Percentiles rank a stretch among this genome's conserved stretches.
Conservation (phyloP, 2,113 vertebrate genomes). For the Etheostoma spectabile region DNA sequence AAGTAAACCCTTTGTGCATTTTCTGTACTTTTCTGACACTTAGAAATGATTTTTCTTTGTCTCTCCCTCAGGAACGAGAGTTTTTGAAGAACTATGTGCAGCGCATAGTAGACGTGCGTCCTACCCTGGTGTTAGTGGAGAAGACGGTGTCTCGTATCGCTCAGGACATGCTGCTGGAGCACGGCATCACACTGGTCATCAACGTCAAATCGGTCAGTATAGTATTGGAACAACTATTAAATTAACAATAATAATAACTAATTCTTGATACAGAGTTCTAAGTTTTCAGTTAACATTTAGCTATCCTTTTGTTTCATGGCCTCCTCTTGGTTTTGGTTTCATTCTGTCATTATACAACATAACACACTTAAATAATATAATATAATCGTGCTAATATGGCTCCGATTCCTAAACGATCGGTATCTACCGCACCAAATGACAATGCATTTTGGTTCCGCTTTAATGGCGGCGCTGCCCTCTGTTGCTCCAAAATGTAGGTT, state of each 20-base stretch:
- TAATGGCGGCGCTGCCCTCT: no score
- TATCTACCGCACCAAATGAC: no score
- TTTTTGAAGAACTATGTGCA: conserved; percentile 99
- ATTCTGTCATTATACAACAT: no score
- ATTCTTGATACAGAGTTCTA: no score
- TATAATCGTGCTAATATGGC: no score
- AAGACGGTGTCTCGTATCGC: conserved; percentile 98
- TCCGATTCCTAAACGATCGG: no score
- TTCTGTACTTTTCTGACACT: background rate
- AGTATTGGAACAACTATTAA: no score
- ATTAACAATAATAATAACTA: no score
- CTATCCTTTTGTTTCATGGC: background rate
- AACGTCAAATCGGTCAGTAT: conserved; percentile 95
- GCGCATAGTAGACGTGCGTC: conserved; percentile 95
- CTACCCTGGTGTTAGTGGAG: conserved; percentile 96
- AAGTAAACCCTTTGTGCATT: no score
- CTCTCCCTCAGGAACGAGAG: conserved; percentile 89
- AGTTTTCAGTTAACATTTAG: background rate
- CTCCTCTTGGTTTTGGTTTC: background rate
- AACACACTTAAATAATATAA: no score
- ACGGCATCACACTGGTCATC: conserved; percentile 96
- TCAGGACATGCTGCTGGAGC: conserved; percentile 97
- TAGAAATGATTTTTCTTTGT: background rate
- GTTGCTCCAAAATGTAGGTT: no score
- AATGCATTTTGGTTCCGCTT: no score